Evolutionary conservation across 2,113 vertebrate genomes (phyloP), one percentile per base, ranked within the genome.

Genomic region (Terrapene triunguis): DNA sequence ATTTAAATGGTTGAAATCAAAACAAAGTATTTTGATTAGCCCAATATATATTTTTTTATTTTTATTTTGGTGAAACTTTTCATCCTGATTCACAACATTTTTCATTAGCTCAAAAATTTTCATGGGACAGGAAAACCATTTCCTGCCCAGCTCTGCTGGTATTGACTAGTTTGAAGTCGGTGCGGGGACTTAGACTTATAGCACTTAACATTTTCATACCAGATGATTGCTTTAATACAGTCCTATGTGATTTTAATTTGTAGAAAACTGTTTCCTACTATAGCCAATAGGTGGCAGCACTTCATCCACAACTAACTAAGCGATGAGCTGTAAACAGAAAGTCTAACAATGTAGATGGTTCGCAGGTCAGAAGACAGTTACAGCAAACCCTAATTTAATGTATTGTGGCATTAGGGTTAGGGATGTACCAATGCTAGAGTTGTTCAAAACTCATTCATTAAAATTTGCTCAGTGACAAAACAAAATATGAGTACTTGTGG

Each of bases 251-350:
- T 78, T 55, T 51, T 44, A 35, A 54, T 48, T 3, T 82, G 55
- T 29, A 78, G 80, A 53, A 72, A 89, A 50, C 10, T 42, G 4
- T 82, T 91, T 80, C 55, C 16, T 82, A 62, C 48, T 25, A 1
- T 57, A 87, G 42, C 87, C 94, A 96, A 10, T 9, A 91, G 89
- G 24, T 90, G 72, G 88, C 94, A 97, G 78, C 51, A 96, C 32
- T n/a, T 13, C 32, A 59, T 96, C 6, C 0, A 11, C 1, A 2
- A 5, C 86, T 35, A 94, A 86, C 7, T 8, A 32, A 55, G 50
- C 14, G 13, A 35, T 5, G 47, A 89, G 11, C 38, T 69, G 48
- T 78, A 80, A 92, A 82, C 47, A 76, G 48, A 72, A 47, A 44
- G 62, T 72, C 17, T 38, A 72, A n/a, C n/a, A n/a, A 57, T 35